These are phyloP conservation scores for Catocala sponsa DNA, from an alignment of 2,888 invertebrate genomes.

Conservation along the genomic window DNA sequence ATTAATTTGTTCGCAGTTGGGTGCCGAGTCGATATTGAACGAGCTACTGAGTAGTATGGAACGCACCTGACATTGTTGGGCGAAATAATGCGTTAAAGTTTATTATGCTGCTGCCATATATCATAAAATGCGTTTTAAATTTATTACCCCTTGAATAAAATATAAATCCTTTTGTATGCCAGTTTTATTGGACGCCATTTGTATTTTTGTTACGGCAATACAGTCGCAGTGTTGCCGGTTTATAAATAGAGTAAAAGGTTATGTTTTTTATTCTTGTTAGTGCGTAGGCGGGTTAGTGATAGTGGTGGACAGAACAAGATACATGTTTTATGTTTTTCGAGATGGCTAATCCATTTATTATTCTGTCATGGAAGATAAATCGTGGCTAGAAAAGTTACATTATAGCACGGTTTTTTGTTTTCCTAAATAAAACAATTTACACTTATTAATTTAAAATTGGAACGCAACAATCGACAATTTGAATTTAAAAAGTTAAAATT, in stretches of 20 bases:
- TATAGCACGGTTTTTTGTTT: too few species aligned
- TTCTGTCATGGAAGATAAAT: conserved; percentile 52
- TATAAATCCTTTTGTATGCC: conserved; percentile 32
- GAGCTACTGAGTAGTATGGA: conserved; percentile 51
- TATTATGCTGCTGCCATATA: conserved; percentile 37
- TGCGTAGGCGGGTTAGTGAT: conserved; percentile 40
- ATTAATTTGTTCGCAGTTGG: conserved; percentile 68
- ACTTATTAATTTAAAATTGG: too few species aligned
- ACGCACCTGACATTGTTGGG: conserved; percentile 42
- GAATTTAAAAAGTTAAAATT: too few species aligned
- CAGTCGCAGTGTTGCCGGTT: conserved; percentile 28
- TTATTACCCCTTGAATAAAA: conserved; percentile 38
- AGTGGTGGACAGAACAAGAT: conserved; percentile 28
- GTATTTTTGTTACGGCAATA: conserved; percentile 42
- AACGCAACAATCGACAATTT: too few species aligned
- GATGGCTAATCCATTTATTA: conserved; percentile 48
- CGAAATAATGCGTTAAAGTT: conserved; percentile 37
- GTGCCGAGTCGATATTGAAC: conserved; percentile 54
- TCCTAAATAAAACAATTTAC: too few species aligned
- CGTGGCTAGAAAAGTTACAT: conserved; percentile 6
- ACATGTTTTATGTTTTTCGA: conserved; percentile 38
- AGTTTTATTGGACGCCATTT: conserved; percentile 25
- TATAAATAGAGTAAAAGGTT: conserved; percentile 36
- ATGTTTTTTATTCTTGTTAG: conserved; percentile 39
- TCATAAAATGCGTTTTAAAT: conserved; percentile 41